These are phyloP conservation scores for Agrochola lychnidis DNA, from an alignment of 2,888 invertebrate species.

Conservation along the genomic window DNA sequence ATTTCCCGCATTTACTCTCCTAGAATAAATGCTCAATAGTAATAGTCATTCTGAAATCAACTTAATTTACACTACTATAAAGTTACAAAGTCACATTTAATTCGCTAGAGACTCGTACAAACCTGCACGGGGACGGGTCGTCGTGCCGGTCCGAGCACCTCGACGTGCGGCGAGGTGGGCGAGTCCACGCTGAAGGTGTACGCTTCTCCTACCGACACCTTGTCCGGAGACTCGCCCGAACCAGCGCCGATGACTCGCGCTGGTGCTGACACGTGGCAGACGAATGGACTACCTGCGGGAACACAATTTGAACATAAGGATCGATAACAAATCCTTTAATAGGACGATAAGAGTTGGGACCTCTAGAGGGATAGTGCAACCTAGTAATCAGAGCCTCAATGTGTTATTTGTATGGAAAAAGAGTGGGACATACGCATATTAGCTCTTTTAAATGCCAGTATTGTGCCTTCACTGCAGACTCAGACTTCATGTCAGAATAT, in stretches of 20 bases:
- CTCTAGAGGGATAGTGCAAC: not conserved
- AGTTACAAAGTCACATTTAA: too few relatives aligned
- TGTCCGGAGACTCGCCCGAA: slow-evolving; percentile 93
- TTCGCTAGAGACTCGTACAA: slow-evolving; percentile 1
- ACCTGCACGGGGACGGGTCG: slow-evolving; percentile 93
- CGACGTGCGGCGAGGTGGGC: slow-evolving; percentile 95
- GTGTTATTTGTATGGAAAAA: not conserved
- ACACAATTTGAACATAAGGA: not conserved
- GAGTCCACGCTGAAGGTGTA: slow-evolving; percentile 97
- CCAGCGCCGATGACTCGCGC: slow-evolving; percentile 96
- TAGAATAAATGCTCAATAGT: too few relatives aligned
- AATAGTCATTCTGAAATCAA: not conserved
- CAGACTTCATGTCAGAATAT: too few relatives aligned
- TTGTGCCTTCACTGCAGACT: too few relatives aligned
- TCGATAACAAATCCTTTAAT: not conserved
- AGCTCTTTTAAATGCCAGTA: too few relatives aligned
- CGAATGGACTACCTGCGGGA: slow-evolving; percentile 93
- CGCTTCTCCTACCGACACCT: slow-evolving; percentile 96
- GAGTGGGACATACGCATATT: not conserved
- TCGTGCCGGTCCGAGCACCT: slow-evolving; percentile 94
- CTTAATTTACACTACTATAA: not conserved
- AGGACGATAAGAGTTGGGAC: not conserved
- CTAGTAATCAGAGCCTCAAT: not conserved
- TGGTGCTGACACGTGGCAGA: slow-evolving; percentile 94
- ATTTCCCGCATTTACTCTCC: too few relatives aligned